Conservation (phyloP, 2,113 vertebrate genomes). For the Oncorhynchus kisutch region DNA sequence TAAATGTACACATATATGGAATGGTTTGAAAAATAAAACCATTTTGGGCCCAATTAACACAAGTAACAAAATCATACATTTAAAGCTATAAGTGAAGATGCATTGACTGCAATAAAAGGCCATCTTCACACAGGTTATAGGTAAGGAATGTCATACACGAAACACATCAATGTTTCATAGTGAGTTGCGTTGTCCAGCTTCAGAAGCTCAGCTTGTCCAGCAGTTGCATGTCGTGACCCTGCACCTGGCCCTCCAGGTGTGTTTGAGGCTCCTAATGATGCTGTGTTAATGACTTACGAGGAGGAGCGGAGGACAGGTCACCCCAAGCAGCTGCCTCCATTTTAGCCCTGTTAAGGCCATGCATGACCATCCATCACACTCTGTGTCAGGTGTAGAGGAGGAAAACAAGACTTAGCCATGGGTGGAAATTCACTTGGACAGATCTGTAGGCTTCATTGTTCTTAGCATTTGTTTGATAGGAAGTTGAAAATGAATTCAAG, state of each 20-base stretch:
- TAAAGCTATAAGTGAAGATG: too few relatives aligned
- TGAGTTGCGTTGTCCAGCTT: slow-evolving; percentile 29
- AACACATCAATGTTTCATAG: background rate
- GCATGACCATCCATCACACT: slow-evolving; percentile 57
- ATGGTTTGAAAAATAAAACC: too few relatives aligned
- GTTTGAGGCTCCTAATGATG: slow-evolving; percentile 54
- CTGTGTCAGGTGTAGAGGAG: slow-evolving; percentile 31
- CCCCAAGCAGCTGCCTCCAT: slow-evolving; percentile 54
- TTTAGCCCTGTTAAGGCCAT: slow-evolving; percentile 35
- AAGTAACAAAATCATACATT: too few relatives aligned
- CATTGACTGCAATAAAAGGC: too few relatives aligned
- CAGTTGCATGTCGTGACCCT: slow-evolving; percentile 52
- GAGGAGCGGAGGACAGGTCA: slow-evolving; percentile 39
- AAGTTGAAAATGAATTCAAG: too few relatives aligned
- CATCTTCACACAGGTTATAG: too few relatives aligned
- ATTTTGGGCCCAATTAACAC: too few relatives aligned
- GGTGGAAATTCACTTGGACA: too few relatives aligned
- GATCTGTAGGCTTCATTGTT: too few relatives aligned
- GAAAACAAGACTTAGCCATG: slow-evolving; percentile 8
- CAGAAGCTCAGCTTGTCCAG: slow-evolving; percentile 57
- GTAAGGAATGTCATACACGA: background rate
- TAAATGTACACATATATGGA: too few relatives aligned
- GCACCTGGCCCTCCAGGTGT: slow-evolving; percentile 71
- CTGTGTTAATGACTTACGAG: slow-evolving; percentile 64
- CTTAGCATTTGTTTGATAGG: too few relatives aligned